Percentiles rank a stretch among this genome's conserved stretches.
These are phyloP conservation scores for Crax fasciolata DNA, from an alignment of 2,797 vertebrate genomes.

Conservation along the genomic window DNA sequence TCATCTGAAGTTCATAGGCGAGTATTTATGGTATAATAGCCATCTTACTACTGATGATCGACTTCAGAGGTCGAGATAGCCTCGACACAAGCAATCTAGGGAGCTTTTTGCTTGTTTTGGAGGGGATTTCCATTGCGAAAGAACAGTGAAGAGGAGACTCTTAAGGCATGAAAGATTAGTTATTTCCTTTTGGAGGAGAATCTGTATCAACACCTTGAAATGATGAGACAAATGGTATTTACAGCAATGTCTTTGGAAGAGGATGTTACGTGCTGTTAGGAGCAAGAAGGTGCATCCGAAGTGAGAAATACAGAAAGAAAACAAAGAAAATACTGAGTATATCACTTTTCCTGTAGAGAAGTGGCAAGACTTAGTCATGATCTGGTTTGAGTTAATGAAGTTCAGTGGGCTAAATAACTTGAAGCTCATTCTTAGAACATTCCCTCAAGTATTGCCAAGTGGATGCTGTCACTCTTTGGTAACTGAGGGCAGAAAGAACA, in stretches of 20 bases:
- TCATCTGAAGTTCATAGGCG: background rate
- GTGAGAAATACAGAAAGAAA: background rate
- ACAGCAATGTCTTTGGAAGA: background rate
- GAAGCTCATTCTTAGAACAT: background rate
- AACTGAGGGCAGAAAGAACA: background rate
- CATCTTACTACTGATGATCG: background rate
- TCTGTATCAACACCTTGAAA: background rate
- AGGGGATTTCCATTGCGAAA: background rate
- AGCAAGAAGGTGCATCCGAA: background rate
- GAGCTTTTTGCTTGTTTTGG: background rate
- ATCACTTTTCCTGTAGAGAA: background rate
- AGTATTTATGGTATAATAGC: background rate
- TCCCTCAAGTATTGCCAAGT: fast-evolving
- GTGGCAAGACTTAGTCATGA: background rate
- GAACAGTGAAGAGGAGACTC: background rate
- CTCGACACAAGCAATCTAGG: background rate
- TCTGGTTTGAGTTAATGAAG: background rate
- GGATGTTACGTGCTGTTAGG: background rate
- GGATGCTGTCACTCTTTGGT: background rate
- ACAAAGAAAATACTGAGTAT: background rate
- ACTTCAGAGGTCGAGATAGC: background rate
- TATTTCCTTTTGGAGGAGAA: background rate
- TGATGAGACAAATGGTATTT: background rate
- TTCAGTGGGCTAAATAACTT: background rate
- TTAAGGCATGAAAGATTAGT: background rate